Evolutionary conservation across 2,797 vertebrate genomes (phyloP).

Genomic region (Spinibarbus caldwelli): DNA sequence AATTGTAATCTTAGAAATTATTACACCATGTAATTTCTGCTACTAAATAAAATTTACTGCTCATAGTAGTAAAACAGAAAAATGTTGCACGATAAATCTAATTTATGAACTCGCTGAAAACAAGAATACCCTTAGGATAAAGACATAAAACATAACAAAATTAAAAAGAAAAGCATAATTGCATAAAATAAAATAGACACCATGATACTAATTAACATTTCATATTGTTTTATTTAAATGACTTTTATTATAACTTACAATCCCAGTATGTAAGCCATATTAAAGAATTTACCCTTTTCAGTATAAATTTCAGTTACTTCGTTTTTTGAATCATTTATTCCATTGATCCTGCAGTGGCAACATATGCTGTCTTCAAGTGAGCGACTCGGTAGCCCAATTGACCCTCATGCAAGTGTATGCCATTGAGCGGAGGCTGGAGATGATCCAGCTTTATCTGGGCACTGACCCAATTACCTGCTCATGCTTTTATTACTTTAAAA

Average conservation of each 20-base stretch:
- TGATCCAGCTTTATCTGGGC: constrained; percentile 60
- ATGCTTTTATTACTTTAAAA: constrained; percentile 55
- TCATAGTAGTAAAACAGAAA: background rate
- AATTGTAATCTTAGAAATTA: background rate
- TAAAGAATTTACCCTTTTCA: background rate
- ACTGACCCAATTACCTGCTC: constrained; percentile 72
- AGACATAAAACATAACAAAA: background rate
- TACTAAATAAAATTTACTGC: background rate
- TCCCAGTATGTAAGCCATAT: background rate
- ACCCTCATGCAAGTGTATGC: constrained; percentile 41
- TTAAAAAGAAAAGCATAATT: background rate
- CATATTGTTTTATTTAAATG: background rate
- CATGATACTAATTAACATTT: background rate
- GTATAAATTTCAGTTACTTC: background rate
- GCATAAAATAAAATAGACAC: background rate
- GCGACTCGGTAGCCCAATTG: constrained; percentile 42
- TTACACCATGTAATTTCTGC: background rate
- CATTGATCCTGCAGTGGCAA: constrained; percentile 50
- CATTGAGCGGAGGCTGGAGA: constrained; percentile 60
- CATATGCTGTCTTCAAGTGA: constrained; percentile 58
- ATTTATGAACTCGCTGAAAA: background rate
- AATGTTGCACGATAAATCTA: background rate
- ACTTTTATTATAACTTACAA: no score
- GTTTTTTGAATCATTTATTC: constrained; percentile 6
- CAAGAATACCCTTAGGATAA: background rate